Evolutionary conservation across 2,888 invertebrate genomes (phyloP), one percentile per base, ranked within the genome.

Genomic region (Pristionchus japonicus): DNA sequence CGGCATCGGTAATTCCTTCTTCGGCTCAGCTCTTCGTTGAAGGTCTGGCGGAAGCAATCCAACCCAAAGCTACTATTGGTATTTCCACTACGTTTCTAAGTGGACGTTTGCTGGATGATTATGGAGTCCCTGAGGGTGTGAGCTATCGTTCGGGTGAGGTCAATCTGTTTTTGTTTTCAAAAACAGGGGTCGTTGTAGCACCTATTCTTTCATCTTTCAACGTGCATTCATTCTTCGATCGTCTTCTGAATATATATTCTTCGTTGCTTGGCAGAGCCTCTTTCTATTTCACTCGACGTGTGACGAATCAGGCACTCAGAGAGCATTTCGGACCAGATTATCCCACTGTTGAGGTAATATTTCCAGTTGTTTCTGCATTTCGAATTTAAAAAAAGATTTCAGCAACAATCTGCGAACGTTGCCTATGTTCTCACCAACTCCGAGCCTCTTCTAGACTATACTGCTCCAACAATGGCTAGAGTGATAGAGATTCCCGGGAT

Each of bases 361-460:
- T n/a, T 17, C 7, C 31, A 31, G 67, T 4, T 27, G 17, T 67
- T 20, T 67, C 31, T 4, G 7, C 61, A 64, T 27, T 23, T 64
- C 27, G 4, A 64, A 57, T 57, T 23, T 43, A 6, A 43, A 43
- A 9, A 57, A 15, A 11, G 57, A 57, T 57, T 57, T n/a, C 82
- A 83, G 82, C 52, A 83, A 34, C 49, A 52, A 52, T 83, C 52
- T 3, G 23, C 82, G 3, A 49, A 83, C 37, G 49, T 52, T 27
- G 82, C 82, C 2, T 83, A 83, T 27, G 52, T 52, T 11, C 37
- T 83, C 52, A 52, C 52, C 3, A 83, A 83, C 37, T 37, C 85
- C 20, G 85, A 85, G 43, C 85, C 85, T 27, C 85, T 85, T n/a
- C 40, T 85, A 13, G 85, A 85, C 27, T 85, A 31, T 17, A 64